phyloP scores from a whole-genome alignment of 2,888 invertebrate species.

The Oxytorus armatus region DNA sequence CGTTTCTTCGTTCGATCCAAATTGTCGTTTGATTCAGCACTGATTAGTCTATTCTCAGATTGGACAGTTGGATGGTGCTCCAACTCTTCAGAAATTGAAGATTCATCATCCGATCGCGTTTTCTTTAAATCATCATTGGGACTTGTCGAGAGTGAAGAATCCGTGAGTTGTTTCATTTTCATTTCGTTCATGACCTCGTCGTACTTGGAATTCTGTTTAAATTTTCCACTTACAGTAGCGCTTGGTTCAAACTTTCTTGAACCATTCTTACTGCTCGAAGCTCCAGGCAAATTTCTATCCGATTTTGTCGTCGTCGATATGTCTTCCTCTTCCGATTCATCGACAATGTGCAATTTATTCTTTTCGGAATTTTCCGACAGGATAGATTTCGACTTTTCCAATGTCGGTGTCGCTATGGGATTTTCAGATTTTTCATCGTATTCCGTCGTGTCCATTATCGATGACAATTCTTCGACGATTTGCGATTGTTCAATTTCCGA shows the following conservation, averaged over 20 bases:
- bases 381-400: not conserved
- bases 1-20: not conserved
- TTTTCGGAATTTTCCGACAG: not conserved
- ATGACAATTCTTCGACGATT: slow-evolving; percentile 17
- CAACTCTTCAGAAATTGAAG: slow-evolving; percentile 15
- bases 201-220: not conserved
- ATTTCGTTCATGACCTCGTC: not conserved
- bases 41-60: not conserved
- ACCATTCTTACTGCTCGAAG: not conserved
- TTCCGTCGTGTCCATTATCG: slow-evolving; percentile 3
- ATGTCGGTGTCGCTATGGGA: not conserved
- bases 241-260: not conserved
- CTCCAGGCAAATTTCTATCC: not conserved
- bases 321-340: slow-evolving; percentile 27
- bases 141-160: not conserved
- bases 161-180: not conserved
- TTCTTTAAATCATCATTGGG: slow-evolving; percentile 9
- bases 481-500: slow-evolving; percentile 5
- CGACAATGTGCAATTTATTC: not conserved
- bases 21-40: slow-evolving; percentile 4
- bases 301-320: not conserved
- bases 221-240: not conserved
- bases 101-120: not conserved
- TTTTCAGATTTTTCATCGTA: not conserved
- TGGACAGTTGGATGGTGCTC: not conserved